Percentiles rank a stretch among this genome's conserved stretches.
Evolutionary conservation across 1,140 invertebrate species (phyloP).

Genomic region (Drosophila rhopaloa): DNA sequence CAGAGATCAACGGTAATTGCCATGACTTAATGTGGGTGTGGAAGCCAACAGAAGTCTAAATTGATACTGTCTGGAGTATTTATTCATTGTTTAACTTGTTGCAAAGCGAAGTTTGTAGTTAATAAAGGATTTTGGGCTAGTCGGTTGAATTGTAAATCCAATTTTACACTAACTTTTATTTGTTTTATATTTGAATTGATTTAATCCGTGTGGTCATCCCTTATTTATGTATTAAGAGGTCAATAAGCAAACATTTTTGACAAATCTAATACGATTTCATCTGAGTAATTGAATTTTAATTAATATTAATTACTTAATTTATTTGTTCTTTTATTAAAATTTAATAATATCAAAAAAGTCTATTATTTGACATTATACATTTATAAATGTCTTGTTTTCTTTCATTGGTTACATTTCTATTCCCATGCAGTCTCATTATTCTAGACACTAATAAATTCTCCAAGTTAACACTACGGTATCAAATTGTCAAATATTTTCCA

Average conservation of each 20-base stretch:
- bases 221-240: no score
- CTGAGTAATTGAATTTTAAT: no score
- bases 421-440: background rate
- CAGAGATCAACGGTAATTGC: conserved; percentile 36
- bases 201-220: no score
- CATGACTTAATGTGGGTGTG: conserved; percentile 39
- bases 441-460: conserved; percentile 10
- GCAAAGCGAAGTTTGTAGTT: background rate
- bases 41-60: conserved; percentile 27
- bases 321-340: no score
- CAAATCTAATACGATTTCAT: background rate
- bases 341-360: no score
- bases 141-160: background rate
- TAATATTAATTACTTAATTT: no score
- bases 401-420: no score
- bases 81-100: conserved; percentile 4
- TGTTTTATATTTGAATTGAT: no score
- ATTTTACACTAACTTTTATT: background rate
- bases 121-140: background rate
- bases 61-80: conserved; percentile 5
- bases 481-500: conserved; percentile 41
- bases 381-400: background rate
- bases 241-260: background rate
- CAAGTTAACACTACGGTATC: conserved; percentile 12
- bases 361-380: no score